phyloP scores from a whole-genome alignment of 2,888 invertebrate genomes.

The Brenthis hecate region DNA sequence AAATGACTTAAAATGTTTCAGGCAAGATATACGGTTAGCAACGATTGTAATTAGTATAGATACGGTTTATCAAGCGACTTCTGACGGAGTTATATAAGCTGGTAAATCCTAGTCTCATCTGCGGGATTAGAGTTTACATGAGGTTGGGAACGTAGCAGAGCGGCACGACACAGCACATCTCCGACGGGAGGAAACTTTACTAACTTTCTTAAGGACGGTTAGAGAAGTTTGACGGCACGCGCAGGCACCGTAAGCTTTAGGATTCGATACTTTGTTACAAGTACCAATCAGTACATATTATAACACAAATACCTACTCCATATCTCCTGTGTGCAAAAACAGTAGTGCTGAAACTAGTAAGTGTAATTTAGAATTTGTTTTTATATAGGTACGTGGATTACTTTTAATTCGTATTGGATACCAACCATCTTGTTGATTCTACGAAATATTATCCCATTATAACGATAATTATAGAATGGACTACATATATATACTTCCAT shows the following conservation, averaged over 20 bases:
- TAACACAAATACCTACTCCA: slow-evolving; percentile 9
- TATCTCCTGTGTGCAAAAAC: background rate
- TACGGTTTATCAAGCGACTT: slow-evolving; percentile 69
- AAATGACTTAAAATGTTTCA: too few species aligned
- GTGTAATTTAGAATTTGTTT: background rate
- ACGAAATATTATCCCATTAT: too few species aligned
- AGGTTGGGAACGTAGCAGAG: slow-evolving; percentile 55
- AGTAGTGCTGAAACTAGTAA: background rate
- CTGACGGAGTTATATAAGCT: slow-evolving; percentile 70
- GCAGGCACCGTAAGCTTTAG: slow-evolving; percentile 74
- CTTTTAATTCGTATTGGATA: too few species aligned
- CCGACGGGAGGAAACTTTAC: slow-evolving; percentile 72
- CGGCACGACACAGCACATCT: slow-evolving; percentile 67
- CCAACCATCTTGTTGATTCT: too few species aligned
- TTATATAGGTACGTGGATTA: too few species aligned
- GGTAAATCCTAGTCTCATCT: slow-evolving; percentile 77
- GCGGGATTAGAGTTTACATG: slow-evolving; percentile 78
- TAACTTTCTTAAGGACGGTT: slow-evolving; percentile 80
- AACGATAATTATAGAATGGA: too few species aligned
- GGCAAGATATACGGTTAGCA: slow-evolving; percentile 7
- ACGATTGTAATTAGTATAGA: slow-evolving; percentile 42
- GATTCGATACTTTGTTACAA: slow-evolving; percentile 72
- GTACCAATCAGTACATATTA: slow-evolving; percentile 27
- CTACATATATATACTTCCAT: too few species aligned
- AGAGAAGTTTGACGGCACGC: slow-evolving; percentile 79